Evolutionary conservation across 64 coral and sea anemone species (phyloP), one percentile per base, ranked within the genome.

Genomic region (Montipora sp.): DNA sequence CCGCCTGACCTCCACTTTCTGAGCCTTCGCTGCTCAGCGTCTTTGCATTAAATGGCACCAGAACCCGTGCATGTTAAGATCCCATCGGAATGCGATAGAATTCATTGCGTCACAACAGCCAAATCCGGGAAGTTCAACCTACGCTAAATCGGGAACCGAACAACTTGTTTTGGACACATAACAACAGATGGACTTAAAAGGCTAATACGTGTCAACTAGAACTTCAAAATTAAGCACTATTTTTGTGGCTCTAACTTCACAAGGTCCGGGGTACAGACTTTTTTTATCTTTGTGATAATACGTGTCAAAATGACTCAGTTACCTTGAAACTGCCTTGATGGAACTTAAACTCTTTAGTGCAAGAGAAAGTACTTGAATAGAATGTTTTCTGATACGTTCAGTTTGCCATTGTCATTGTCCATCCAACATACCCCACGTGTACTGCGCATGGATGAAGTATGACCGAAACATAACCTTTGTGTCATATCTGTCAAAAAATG

Each of bases 121-220:
- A 71, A 71, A 71, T 71, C 68, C 68, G 68, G 68, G 68, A 71
- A 71, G 68, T 71, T 71, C 19, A 71, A 71, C 68, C 68, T 19
- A 71, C 68, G 5, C 21, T 71, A 71, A 5, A 21, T 71, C 68
- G 68, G 20, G 68, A 21, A 71, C 14, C 68, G 8, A 71, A 71
- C 68, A 71, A 71, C 53, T 6, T 57, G 5, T 71, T 71, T 20
- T 71, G 3, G 19, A 71, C 68, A 23, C 3, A 15, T 23, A 21
- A 21, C 68, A 23, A 18, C 5, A 7, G 3, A 71, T 71, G 21
- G 21, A 21, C 0, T 71, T 71, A 16, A 63, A 63, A 15, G 68
- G 68, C 18, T 19, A 71, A 15, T 23, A 36, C 36, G 36, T 36
- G 36, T 36, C 8, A 71, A 23, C 68, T 15, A 71, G 60, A 63